Percentiles rank a stretch among this genome's conserved stretches.
Evolutionary conservation across 2,888 invertebrate species (phyloP).

Genomic region (Catotricha subobsoleta): DNA sequence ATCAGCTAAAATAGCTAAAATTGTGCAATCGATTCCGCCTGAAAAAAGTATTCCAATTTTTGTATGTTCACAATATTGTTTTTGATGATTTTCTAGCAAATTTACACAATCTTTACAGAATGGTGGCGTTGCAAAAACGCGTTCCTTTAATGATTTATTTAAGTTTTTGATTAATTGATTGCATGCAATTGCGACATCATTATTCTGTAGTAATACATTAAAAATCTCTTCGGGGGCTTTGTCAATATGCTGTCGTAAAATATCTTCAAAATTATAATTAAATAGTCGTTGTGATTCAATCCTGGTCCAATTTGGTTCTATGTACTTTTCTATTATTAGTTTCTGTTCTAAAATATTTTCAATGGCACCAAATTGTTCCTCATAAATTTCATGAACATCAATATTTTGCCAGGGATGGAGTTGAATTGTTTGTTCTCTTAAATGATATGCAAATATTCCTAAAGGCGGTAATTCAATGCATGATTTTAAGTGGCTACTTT

Average conservation of each 20-base stretch:
- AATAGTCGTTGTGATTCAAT: not conserved
- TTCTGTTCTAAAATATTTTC: slow-evolving; percentile 9
- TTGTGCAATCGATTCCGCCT: slow-evolving; percentile 91
- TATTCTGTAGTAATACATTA: slow-evolving; percentile 27
- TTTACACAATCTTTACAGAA: slow-evolving; percentile 42
- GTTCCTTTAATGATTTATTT: slow-evolving; percentile 37
- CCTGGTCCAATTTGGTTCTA: slow-evolving; percentile 13
- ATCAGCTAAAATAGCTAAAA: slow-evolving; percentile 65
- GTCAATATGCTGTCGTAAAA: slow-evolving; percentile 19
- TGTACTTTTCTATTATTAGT: slow-evolving; percentile 11
- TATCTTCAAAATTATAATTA: slow-evolving; percentile 4
- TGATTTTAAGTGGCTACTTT: not conserved
- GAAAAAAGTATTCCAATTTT: slow-evolving; percentile 78
- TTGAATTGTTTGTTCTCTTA: not conserved
- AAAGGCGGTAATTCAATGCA: slow-evolving; percentile 5
- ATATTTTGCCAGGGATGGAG: slow-evolving; percentile 16
- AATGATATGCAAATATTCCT: slow-evolving; percentile 6
- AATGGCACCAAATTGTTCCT: not conserved
- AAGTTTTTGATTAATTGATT: slow-evolving; percentile 33
- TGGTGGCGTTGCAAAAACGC: slow-evolving; percentile 41
- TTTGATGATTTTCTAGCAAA: slow-evolving; percentile 9
- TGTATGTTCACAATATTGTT: slow-evolving; percentile 35
- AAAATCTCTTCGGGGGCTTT: slow-evolving; percentile 22
- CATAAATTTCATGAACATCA: slow-evolving; percentile 1
- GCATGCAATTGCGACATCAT: slow-evolving; percentile 29